Base-by-base conservation (phyloP, 1,140 invertebrate genomes). In the Bombus difficillimus region DNA sequence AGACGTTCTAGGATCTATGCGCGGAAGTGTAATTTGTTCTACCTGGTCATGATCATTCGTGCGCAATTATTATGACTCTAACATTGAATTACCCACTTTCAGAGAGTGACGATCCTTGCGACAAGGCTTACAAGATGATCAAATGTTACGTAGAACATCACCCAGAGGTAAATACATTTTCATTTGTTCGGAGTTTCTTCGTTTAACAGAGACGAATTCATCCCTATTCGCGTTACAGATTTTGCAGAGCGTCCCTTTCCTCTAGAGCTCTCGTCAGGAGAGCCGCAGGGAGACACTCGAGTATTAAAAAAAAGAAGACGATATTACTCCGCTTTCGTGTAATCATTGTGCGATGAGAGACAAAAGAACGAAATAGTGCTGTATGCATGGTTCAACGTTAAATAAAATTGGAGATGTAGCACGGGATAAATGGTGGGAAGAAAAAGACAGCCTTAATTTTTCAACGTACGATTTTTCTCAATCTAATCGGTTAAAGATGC, bases 51-150 rank as follows among this genome's bases (percentile, higher is more conserved):
- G 12, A 72, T 74, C 28, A 22, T 53, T 53, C 47, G 47, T 18
- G 47, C 47, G 18, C 47, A 53, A 53, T 22, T 22, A 53, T 53
- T 2, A 22, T 0, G 25, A 18, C 25, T n/a, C 5, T 12, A 59
- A 64, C n/a, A 62, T 74, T 10, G 8, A 59, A 32, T 0, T 64
- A 66, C 39, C 41, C 10, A 0, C 39, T 86, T 92, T 37, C 43
- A 94, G 93, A 85, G 28, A 87, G 86, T 5, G 81, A 64, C 22
- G 88, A 93, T 88, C 43, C 81, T n/a, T 94, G 93, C 62, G 93
- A 94, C 59, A 94, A 90, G 75, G 93, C 93, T 18, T 94, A 91
- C 72, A 89, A 90, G 80, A 89, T 94, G 37, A 90, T 90, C 15
- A 89, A 88, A 80, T 94, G 93, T 88, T 94, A 90, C 62, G 77